Evolutionary conservation across 2,797 vertebrate species (phyloP), one percentile per base, ranked within the genome.

Genomic region (Pelochelys cantorii): DNA sequence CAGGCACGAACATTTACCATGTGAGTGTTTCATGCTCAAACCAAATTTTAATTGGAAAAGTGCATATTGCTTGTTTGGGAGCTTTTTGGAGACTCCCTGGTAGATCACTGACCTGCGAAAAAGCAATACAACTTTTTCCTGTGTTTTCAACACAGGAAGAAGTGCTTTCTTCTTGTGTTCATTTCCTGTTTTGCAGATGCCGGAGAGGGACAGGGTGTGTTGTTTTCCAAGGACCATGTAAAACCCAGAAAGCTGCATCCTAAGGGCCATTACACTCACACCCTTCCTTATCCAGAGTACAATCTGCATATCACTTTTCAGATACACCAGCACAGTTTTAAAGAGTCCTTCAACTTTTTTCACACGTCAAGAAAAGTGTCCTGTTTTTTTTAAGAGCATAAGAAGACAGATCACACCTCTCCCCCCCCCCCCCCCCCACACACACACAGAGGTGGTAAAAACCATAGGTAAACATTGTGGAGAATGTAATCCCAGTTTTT

Each of bases 391-490:
- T 37, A 29, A 78, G 2, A 71, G 17, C 4, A 81, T 0, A 68
- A 34, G 23, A 89, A 42, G 31, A 87, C 1, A 92, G 84, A 77
- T 1, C 6, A 68, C 59, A 5, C 14, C 59, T 7, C 53, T 54
- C 53, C 14, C 53, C 14, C 2, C 65, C 87, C n/a, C n/a, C n/a
- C n/a, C n/a, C n/a, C n/a, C n/a, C n/a, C n/a, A n/a, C n/a, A n/a
- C n/a, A n/a, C n/a, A n/a, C n/a, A n/a, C n/a, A n/a, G n/a, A 31
- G 20, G 74, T 6, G 71, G 2, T 1, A 18, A 83, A 91, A 85
- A 0, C 2, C 84, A 81, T 27, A 56, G 9, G 1, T 0, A 77
- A 60, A 11, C 0, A 31, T 5, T 48, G 75, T 57, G 42, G 1
- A 11, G 91, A 25, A 60, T 5, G 79, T 65, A 13, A 59, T 4